A percentile compares a stretch with the other conserved stretches of the same genome.
Conservation (phyloP, 2,888 invertebrate species). For the Labia minor region DNA sequence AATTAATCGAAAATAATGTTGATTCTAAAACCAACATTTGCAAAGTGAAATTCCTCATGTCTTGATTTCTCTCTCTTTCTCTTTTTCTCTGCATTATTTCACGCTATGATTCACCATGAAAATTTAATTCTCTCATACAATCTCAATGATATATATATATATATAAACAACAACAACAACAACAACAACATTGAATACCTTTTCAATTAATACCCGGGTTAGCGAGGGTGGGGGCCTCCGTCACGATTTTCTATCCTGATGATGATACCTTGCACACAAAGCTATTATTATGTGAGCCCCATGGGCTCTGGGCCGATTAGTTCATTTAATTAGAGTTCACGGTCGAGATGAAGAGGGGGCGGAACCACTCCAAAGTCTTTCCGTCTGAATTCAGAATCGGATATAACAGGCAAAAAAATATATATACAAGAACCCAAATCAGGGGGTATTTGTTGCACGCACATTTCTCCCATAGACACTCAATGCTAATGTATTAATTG, state of each 20-base stretch:
- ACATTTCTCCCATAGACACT: background rate
- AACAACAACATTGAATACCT: background rate
- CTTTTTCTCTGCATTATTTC: too few species aligned
- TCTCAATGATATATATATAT: too few species aligned
- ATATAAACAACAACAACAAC: background rate
- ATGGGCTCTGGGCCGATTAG: slow-evolving; percentile 7
- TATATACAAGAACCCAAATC: too few species aligned
- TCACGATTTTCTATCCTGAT: background rate
- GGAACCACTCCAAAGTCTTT: background rate
- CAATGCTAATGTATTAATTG: slow-evolving; percentile 13
- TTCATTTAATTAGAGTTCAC: slow-evolving; percentile 13
- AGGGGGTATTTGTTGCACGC: background rate
- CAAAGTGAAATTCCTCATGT: too few species aligned
- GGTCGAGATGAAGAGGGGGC: background rate
- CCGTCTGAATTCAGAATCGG: background rate
- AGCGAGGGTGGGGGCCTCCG: background rate
- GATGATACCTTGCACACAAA: background rate
- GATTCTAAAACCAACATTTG: too few species aligned
- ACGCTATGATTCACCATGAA: too few species aligned
- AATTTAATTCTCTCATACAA: too few species aligned
- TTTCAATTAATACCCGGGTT: background rate
- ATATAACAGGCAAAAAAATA: background rate
- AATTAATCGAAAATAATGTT: too few species aligned
- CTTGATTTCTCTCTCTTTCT: too few species aligned
- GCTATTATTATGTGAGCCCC: background rate